Conservation (phyloP, 2,797 vertebrate species). For the Gambelia wislizenii region DNA sequence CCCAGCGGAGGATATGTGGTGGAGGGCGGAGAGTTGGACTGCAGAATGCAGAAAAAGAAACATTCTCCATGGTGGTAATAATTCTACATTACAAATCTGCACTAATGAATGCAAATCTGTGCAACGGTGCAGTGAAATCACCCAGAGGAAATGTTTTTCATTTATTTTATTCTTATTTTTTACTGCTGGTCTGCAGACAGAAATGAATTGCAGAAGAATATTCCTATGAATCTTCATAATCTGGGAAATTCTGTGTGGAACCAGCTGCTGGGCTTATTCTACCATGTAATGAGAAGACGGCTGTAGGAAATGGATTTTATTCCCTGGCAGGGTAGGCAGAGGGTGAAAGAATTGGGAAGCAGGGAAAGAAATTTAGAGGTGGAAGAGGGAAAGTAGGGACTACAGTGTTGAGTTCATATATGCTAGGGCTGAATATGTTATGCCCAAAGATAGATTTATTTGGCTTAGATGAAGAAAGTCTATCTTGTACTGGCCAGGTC, state of each 20-base stretch:
- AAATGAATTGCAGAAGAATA: neutral
- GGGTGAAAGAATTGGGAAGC: neutral
- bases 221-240: neutral
- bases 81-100: neutral
- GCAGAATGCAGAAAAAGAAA: too few species aligned
- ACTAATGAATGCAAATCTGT: neutral
- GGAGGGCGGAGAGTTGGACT: neutral
- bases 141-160: neutral
- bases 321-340: neutral
- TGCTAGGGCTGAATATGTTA: neutral
- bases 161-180: neutral
- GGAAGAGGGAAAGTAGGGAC: neutral
- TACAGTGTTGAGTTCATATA: too few species aligned
- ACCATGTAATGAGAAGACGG: neutral
- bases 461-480: too few species aligned
- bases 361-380: too few species aligned
- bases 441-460: neutral
- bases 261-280: neutral
- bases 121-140: neutral
- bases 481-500: neutral
- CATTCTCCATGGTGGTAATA: neutral
- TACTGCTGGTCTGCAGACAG: neutral
- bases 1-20: too few species aligned
- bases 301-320: neutral
- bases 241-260: neutral